Evolutionary conservation across 2,113 vertebrate genomes (phyloP), one percentile per base, ranked within the genome.

Genomic region (Limnothrissa miodon): DNA sequence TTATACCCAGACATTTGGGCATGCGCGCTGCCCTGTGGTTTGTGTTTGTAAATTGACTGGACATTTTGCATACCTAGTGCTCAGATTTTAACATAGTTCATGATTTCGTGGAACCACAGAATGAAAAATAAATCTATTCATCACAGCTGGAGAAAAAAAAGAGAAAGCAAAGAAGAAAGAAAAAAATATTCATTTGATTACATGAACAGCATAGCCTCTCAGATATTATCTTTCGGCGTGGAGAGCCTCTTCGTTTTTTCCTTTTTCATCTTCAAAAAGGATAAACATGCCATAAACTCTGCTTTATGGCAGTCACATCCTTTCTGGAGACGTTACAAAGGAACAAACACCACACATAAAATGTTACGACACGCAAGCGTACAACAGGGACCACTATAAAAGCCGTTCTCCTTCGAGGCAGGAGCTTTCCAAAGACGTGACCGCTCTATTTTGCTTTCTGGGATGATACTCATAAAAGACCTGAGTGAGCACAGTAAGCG

Each of bases 31-130:
- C 78, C 36, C 78, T 62, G 83, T 51, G 80, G 86, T 85, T 86
- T 84, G 82, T 90, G 85, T 90, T 87, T 85, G 87, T 45, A 86
- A 80, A 86, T 80, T 82, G 15, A 10, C 81, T 56, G 81, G 83
- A 56, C 62, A 70, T 70, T 70, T 70, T 70, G 62, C 62, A 70
- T 70, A 70, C 62, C 62, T 29, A 33, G n/a, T 15, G n/a, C 25
- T 33, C 11, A 13, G 62, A 33, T 70, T 70, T 70, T 70, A 70
- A 9, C 62, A 70, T 70, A 29, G 62, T 70, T 70, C 62, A 70
- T 70, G 62, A 70, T 33, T 70, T 70, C n/a, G 62, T 70, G 62
- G 62, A 70, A 70, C n/a, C 62, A 33, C n/a, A 70, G 62, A 29
- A 70, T 29, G 62, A 70, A 70, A 70, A 70, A 70, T 70, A 70